Evolutionary conservation across 2,888 invertebrate genomes (phyloP), one percentile per base, ranked within the genome.

Genomic region (Cylloceria caligata): DNA sequence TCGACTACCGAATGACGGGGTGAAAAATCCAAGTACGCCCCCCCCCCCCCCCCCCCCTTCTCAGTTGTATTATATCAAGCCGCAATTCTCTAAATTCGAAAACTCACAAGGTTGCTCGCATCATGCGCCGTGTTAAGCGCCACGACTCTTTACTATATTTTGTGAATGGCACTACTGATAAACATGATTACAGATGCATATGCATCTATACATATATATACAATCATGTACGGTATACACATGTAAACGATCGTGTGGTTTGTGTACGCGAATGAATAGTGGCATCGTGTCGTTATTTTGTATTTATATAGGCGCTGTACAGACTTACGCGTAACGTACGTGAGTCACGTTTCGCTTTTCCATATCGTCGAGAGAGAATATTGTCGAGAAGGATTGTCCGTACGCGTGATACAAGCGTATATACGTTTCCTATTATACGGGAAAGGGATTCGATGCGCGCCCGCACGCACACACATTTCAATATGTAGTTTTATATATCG

Each of bases 21-120:
- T 60, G 34, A 72, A 60, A 69, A 72, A 72, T 13, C 30, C 57
- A 21, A 57, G 19, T 72, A 60, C 45, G n/a, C 57, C 16, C 3
- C 36, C 6, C 60, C 16, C 19, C 19, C 36, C 36, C 19, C 72
- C 57, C 16, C 3, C 36, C 6, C 60, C 16, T 9, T 9, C 36
- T 34, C 19, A 60, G 47, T 60, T 72, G 57, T 45, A 60, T 47
- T 21, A 30, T 60, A 16, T 71, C 57, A 72, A 45, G 72, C 72
- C 72, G 72, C 72, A 72, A 47, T 30, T 60, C 72, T 72, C 72
- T 60, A 72, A 72, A 72, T 72, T 72, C 72, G 45, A 72, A 72
- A 72, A 45, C 55, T 24, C 47, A 72, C 9, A n/a, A 7, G 24
- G 24, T 24, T 27, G 39, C 55, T 42, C 55, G 27, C 27, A 45